Evolutionary conservation across 2,113 vertebrate species (phyloP), one percentile per base, ranked within the genome.

Genomic region (Antigone vipio): DNA sequence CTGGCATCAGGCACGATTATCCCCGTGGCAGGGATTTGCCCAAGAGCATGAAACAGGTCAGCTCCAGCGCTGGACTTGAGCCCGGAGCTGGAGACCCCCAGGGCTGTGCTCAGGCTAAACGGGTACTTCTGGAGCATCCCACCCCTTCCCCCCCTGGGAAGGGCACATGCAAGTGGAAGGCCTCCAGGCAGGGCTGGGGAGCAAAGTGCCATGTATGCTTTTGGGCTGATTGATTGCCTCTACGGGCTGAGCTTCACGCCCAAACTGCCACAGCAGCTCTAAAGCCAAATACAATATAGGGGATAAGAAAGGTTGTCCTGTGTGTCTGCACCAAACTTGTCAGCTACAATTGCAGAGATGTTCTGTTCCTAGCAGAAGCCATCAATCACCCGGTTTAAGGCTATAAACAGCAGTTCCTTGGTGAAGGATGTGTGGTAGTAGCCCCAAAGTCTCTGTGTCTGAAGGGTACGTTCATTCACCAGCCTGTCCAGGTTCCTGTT

Each of bases 181-280:
- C 11, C 35, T 40, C 27, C 40, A 60, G 11, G 34, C 40, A 73
- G 58, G 21, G 12, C 21, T 45, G 16, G 45, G 45, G 42, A 18
- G 50, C 42, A 38, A 45, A 40, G 35, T 49, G 21, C 24, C 12
- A 0, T 0, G 0, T 24, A 12, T 0, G 0, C 29, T 35, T 66
- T 47, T 53, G 52, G 9, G 35, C 9, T 58, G 72, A 8, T 30
- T 40, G 15, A 8, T 30, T 40, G 15, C 14, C 38, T 81, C 12
- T 7, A 2, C 0, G 1, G 32, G 58, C 58, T 69, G 38, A 77
- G 26, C 62, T 75, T 59, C 38, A 45, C 64, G 58, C 34, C 34
- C 66, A 53, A 74, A 77, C 40, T 82, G 74, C 59, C 66, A n/a
- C 0, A 45, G 66, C 32, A 86, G 38, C 11, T 55, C 47, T 29